Evolutionary conservation across 1,140 invertebrate species (phyloP), one percentile per base, ranked within the genome.

Genomic region (Lepeophtheirus salmonis): DNA sequence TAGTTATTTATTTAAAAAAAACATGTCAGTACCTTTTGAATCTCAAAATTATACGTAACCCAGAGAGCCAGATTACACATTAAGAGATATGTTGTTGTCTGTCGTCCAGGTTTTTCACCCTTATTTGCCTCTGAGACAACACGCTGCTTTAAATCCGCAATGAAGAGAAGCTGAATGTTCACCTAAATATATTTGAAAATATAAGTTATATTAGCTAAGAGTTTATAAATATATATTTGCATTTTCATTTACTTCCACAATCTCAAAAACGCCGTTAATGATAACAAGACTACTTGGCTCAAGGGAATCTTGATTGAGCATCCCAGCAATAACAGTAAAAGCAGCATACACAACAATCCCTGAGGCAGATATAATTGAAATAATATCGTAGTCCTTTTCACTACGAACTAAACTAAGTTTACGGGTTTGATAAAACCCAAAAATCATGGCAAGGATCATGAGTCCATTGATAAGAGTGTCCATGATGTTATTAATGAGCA

Each of bases 11-110:
- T n/a, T n/a, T n/a, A n/a, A n/a, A n/a, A n/a, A n/a, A n/a, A n/a
- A n/a, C n/a, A n/a, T n/a, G 18, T n/a, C 3, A 12, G 80, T 57
- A 89, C 86, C 74, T 89, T 90, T 75, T 90, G 86, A 63, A 86
- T 86, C 74, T 95, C 91, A 70, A 97, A 94, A 30, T 90, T 95
- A 70, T 90, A 89, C 67, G 91, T 87, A 60, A 89, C 81, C 83
- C 88, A 92, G 82, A 92, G 87, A 63, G 87, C 89, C 57, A 92
- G 79, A 70, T 96, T 96, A 73, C 85, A 88, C 67, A 96, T 89
- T 17, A 95, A 77, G 50, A 96, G 74, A 75, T 95, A 94, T 26
- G 90, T 95, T 24, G 96, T 88, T 51, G 90, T 81, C 71, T 97
- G 89, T 59, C 90, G 80, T 0, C 89, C 91, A 1, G 90, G 89